Evolutionary conservation across 2,113 vertebrate genomes (phyloP).

Genomic region (Indri indri): DNA sequence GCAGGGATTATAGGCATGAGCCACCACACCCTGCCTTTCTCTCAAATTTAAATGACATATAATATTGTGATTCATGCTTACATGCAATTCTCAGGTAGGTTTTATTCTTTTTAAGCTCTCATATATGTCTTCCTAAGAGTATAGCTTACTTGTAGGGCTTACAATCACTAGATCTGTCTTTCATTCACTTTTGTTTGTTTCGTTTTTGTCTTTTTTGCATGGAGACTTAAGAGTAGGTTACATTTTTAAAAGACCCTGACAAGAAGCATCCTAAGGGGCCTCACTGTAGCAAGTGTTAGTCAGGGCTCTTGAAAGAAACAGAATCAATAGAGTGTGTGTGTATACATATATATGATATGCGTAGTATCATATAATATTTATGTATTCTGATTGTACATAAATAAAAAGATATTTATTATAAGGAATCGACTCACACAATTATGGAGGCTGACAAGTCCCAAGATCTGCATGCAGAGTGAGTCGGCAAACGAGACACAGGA

Average conservation of each 20-base stretch:
- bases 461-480: not conserved
- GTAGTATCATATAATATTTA: not conserved
- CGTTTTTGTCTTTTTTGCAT: not conserved
- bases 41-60: not conserved
- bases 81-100: not conserved
- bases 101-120: not conserved
- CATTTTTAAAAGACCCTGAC: not conserved
- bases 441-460: not conserved
- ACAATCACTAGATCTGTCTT: not conserved
- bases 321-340: not conserved
- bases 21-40: not conserved
- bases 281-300: not conserved
- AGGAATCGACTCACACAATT: not conserved
- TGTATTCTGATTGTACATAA: not conserved
- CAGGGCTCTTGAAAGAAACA: not conserved
- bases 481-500: not conserved
- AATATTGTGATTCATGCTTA: not conserved
- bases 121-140: not conserved
- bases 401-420: not conserved
- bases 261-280: not conserved
- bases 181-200: not conserved
- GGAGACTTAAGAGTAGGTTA: not conserved
- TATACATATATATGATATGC: not conserved
- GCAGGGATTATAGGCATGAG: too few species aligned
- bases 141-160: not conserved